Evolutionary conservation across 2,888 invertebrate species (phyloP).

Genomic region (Cantharis lateralis): DNA sequence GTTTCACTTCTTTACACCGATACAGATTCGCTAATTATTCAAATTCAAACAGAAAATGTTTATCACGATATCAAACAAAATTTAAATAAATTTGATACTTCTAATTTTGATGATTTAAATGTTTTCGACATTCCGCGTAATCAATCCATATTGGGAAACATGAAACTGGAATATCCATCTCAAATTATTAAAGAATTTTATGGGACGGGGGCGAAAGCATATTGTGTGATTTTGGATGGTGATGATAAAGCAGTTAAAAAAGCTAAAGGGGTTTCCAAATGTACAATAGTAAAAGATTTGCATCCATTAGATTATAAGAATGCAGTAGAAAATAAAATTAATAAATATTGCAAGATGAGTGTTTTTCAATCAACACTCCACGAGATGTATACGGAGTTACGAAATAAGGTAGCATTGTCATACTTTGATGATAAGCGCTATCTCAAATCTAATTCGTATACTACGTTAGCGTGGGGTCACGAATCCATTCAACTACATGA

Average conservation of each 20-base stretch:
- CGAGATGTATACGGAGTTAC: too few species aligned
- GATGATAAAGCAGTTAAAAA: neutral
- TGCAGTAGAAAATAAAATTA: neutral
- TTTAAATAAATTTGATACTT: too few species aligned
- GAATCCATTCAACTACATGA: too few species aligned
- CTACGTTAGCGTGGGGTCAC: too few species aligned
- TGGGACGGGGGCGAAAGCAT: neutral
- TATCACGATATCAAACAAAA: too few species aligned
- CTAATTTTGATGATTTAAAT: constrained; percentile 38
- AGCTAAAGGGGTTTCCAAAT: constrained; percentile 6
- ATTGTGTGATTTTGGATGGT: neutral
- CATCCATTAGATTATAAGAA: neutral
- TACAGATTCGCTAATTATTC: too few species aligned
- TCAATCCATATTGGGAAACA: neutral
- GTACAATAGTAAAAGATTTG: neutral
- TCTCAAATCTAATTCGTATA: neutral
- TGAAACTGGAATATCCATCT: constrained; percentile 7
- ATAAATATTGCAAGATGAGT: neutral
- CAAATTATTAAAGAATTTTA: neutral
- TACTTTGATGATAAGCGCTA: constrained; percentile 6
- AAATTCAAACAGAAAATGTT: too few species aligned
- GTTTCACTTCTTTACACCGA: too few species aligned
- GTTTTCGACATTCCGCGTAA: constrained; percentile 34
- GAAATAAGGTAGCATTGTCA: constrained; percentile 1
- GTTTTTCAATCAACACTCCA: too few species aligned